These are phyloP conservation scores for Craseonycteris thonglongyai DNA, from an alignment of 2,113 vertebrate species.

Conservation along the genomic window DNA sequence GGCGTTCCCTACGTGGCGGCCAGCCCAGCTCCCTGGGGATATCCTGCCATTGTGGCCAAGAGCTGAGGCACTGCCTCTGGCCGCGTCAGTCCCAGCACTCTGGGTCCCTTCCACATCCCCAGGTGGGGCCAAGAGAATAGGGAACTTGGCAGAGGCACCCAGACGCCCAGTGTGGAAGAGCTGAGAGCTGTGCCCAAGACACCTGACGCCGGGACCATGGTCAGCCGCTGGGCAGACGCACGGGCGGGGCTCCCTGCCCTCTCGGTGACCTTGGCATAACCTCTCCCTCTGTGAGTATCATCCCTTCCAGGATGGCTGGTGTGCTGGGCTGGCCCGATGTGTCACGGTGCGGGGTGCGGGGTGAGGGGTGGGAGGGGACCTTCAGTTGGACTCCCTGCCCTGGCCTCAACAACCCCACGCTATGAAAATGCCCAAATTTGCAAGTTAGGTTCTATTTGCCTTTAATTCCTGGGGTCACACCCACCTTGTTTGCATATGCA, in stretches of 20 bases:
- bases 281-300: neutral
- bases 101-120: constrained; percentile 36
- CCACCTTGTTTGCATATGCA: constrained; percentile 39
- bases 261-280: constrained; percentile 34
- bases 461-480: neutral
- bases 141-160: constrained; percentile 38
- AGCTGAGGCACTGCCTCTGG: constrained; percentile 7
- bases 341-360: no score
- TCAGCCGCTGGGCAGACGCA: neutral
- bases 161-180: neutral
- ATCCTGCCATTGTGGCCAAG: constrained; percentile 64
- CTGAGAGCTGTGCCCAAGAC: neutral
- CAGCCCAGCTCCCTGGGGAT: constrained; percentile 66
- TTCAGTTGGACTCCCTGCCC: neutral
- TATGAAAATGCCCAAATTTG: constrained; percentile 60
- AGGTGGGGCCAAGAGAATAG: constrained; percentile 35
- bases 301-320: neutral
- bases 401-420: neutral
- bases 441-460: constrained; percentile 53
- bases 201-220: neutral
- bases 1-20: constrained; percentile 54
- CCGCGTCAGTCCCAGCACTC: constrained; percentile 12
- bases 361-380: neutral
- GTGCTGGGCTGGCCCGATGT: neutral
- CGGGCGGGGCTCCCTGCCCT: neutral